Percentiles rank a stretch among this genome's conserved stretches.
Evolutionary conservation across 2,888 invertebrate genomes (phyloP).

Genomic region (Drosophila prolongata): DNA sequence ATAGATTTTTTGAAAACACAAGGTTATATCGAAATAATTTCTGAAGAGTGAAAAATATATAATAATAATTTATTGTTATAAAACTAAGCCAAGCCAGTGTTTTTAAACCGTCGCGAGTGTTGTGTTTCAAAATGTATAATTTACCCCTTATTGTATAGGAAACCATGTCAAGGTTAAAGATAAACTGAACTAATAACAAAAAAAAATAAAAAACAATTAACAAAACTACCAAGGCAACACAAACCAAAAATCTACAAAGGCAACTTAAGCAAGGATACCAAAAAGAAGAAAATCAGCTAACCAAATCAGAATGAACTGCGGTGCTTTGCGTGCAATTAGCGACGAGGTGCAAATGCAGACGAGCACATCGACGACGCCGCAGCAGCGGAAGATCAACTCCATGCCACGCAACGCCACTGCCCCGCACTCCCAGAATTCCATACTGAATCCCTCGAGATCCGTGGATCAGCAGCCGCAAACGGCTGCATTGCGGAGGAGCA

Average conservation of each 20-base stretch:
- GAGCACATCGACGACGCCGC: conserved; percentile 13
- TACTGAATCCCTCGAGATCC: conserved; percentile 3
- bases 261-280: conserved; percentile 43
- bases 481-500: conserved; percentile 75
- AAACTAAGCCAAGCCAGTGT: conserved; percentile 13
- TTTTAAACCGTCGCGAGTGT: conserved; percentile 20
- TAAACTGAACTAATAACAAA: conserved; percentile 40
- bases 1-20: too few relatives aligned
- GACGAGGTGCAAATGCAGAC: conserved; percentile 71
- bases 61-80: too few relatives aligned
- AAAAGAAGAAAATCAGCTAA: conserved; percentile 14
- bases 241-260: conserved; percentile 51
- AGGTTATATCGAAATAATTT: too few relatives aligned
- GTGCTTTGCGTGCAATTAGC: conserved; percentile 81
- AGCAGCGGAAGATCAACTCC: conserved; percentile 60
- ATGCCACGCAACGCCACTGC: conserved; percentile 64
- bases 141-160: conserved; percentile 18
- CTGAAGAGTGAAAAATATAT: too few relatives aligned
- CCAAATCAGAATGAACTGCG: conserved; percentile 82
- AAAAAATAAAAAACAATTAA: conserved; percentile 33
- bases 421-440: conserved; percentile 26
- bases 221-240: conserved; percentile 43
- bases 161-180: conserved; percentile 58
- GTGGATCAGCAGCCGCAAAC: conserved; percentile 52
- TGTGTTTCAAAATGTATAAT: conserved; percentile 1